A percentile compares a stretch with the other conserved stretches of the same genome.
Conservation (phyloP, 1,140 invertebrate genomes). For the Drosophila ananassae region DNA sequence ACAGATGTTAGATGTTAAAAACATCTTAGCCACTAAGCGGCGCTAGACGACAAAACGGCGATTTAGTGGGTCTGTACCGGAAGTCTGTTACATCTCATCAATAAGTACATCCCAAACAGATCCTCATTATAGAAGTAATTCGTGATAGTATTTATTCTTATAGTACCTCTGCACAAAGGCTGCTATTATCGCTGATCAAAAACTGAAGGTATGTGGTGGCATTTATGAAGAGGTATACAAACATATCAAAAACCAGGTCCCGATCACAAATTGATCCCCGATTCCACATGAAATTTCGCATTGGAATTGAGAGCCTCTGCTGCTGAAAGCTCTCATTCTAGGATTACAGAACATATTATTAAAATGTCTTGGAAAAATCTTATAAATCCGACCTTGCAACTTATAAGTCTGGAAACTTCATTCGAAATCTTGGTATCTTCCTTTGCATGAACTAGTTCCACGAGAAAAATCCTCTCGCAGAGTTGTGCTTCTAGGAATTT, state of each 20-base stretch:
- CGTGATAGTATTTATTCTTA: neutral
- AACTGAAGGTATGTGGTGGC: conserved; percentile 29
- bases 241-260: conserved; percentile 17
- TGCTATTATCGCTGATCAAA: conserved; percentile 15
- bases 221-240: conserved; percentile 26
- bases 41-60: too few species aligned
- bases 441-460: conserved; percentile 7
- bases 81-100: too few species aligned
- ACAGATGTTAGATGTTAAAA: too few species aligned
- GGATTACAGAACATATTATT: neutral
- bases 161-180: conserved; percentile 4
- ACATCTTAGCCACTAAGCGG: too few species aligned
- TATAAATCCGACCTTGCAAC: conserved; percentile 6
- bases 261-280: conserved; percentile 17
- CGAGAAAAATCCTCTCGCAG: conserved; percentile 8
- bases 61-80: too few species aligned
- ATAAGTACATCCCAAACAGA: too few species aligned
- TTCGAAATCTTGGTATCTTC: neutral
- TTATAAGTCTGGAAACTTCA: conserved; percentile 11
- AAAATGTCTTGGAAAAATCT: neutral
- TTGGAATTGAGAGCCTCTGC: conserved; percentile 13
- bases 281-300: conserved; percentile 35
- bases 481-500: conserved; percentile 14
- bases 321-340: conserved; percentile 8
- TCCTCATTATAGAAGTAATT: too few species aligned